Base-by-base conservation (phyloP, 2,113 vertebrate species). In the Fregata magnificens region DNA sequence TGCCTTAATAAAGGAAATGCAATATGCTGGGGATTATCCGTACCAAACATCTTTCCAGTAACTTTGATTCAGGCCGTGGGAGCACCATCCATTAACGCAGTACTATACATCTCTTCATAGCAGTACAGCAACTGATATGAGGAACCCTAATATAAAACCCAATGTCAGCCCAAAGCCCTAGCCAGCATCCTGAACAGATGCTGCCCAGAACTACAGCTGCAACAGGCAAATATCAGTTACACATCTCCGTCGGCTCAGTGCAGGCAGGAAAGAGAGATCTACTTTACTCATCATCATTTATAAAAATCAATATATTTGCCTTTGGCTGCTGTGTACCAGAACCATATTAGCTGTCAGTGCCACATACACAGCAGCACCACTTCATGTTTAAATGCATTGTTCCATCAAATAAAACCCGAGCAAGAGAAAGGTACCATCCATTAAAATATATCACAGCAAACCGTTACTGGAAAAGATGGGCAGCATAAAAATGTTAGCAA, bases 231-330 rank as follows among this genome's bases (percentile, higher is more conserved):
- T 53, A 95, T 90, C 93, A 91, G 71, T 96, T 94, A 91, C 88
- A 81, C 55, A 78, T 61, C 85, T 96, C 92, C 22, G 24, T 63
- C 86, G 95, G 94, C 85, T 87, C 80, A 67, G 62, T 0, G 0
- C 61, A 85, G 80, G 71, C 86, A 96, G 91, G 82, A 80, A 94
- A 85, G 71, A 92, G 76, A 92, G 89, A 94, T 82, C 85, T 94
- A 58, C 76, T 87, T 85, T 63, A 86, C 76, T 94, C 88, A 96
- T 94, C 84, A 93, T 83, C 91, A 85, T 89, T 92, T 96, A 93
- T 84, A 96, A 96, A 96, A 97, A 97, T 96, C 95, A 96, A 95
- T 96, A 86, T 59, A 70, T 90, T 91, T 0, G n/a, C 95, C 93
- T 96, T 90, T 70, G 93, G 96, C 91, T 93, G 91, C 77, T 86